phyloP scores from a whole-genome alignment of 2,888 invertebrate genomes.

The Antitype chi region DNA sequence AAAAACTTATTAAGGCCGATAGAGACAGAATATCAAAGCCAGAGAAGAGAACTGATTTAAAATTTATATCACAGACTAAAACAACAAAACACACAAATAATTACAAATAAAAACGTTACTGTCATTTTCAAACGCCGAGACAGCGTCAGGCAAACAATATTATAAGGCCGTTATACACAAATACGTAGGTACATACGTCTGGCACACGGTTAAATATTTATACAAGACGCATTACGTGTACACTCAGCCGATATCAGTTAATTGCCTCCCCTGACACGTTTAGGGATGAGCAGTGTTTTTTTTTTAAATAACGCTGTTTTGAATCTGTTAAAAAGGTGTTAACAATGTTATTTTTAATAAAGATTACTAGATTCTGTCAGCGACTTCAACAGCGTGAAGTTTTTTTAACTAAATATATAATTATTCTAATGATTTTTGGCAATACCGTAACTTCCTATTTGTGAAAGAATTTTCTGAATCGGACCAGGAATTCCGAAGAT shows the following conservation, averaged over 20 bases:
- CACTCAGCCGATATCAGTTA: slow-evolving; percentile 70
- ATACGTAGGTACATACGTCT: no score
- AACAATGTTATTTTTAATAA: no score
- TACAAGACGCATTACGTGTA: slow-evolving; percentile 71
- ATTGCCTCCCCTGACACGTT: slow-evolving; percentile 67
- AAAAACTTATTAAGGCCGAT: not conserved
- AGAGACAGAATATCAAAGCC: not conserved
- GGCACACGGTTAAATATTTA: slow-evolving; percentile 71
- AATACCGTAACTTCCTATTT: no score
- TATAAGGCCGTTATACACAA: slow-evolving; percentile 70
- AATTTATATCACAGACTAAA: not conserved
- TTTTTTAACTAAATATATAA: no score
- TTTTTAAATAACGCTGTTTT: not conserved
- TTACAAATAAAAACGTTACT: slow-evolving; percentile 35
- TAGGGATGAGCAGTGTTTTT: slow-evolving; percentile 49
- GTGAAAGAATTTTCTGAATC: no score
- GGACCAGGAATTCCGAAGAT: no score
- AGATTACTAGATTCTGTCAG: no score
- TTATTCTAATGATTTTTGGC: no score
- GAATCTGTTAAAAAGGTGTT: no score
- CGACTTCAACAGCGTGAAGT: no score
- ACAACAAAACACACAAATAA: not conserved
- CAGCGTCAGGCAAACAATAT: slow-evolving; percentile 66
- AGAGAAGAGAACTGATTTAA: not conserved
- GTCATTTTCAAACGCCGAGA: slow-evolving; percentile 54